Conservation (phyloP, 2,797 vertebrate genomes). For the Hoplostethus mediterraneus region DNA sequence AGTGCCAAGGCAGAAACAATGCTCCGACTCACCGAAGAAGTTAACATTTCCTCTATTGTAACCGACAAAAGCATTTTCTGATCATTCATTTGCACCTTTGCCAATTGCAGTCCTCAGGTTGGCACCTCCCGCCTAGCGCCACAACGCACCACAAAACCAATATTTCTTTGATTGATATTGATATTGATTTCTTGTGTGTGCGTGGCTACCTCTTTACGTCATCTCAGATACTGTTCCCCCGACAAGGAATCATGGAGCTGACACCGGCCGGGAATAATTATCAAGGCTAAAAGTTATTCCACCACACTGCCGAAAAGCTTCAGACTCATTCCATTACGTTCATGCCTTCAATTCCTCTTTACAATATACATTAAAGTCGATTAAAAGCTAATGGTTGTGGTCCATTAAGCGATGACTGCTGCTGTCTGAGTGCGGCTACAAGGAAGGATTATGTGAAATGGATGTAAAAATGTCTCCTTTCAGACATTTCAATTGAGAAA, state of each 20-base stretch:
- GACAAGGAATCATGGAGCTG: neutral
- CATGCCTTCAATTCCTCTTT: too few relatives aligned
- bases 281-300: neutral
- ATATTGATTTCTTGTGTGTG: slow-evolving; percentile 31
- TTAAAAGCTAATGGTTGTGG: too few relatives aligned
- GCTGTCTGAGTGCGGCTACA: too few relatives aligned
- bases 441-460: too few relatives aligned
- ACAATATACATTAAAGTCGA: too few relatives aligned
- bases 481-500: too few relatives aligned
- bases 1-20: neutral
- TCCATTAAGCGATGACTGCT: too few relatives aligned
- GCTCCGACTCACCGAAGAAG: slow-evolving; percentile 14
- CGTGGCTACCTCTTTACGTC: too few relatives aligned
- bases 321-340: too few relatives aligned
- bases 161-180: too few relatives aligned
- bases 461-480: too few relatives aligned
- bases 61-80: neutral
- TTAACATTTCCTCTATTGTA: slow-evolving; percentile 17
- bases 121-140: neutral
- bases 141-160: slow-evolving; percentile 6
- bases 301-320: too few relatives aligned
- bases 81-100: neutral
- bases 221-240: neutral
- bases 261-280: neutral
- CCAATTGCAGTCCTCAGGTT: neutral